A percentile compares a stretch with the other conserved stretches of the same genome.
Conservation (phyloP, 2,113 vertebrate genomes). For the Pogonocichla stellata region DNA sequence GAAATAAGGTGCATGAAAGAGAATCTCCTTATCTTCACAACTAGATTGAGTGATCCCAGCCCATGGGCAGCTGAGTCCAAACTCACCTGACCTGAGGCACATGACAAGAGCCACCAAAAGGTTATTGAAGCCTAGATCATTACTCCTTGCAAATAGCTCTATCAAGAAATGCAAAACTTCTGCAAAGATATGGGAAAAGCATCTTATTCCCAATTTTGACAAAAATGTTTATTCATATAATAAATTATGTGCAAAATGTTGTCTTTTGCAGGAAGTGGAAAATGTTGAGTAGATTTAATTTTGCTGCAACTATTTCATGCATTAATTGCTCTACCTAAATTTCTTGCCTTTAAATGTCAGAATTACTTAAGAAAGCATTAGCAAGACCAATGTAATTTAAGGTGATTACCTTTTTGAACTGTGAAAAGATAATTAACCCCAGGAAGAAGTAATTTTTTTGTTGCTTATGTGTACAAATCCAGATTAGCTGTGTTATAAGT, state of each 20-base stretch:
- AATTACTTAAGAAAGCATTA: constrained; percentile 7
- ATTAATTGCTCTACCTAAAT: constrained; percentile 2
- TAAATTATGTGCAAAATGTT: neutral
- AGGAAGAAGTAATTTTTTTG: constrained; percentile 37
- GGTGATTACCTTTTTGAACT: constrained; percentile 24
- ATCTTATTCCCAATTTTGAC: neutral
- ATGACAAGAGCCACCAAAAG: neutral
- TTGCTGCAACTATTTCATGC: neutral
- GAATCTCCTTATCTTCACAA: neutral
- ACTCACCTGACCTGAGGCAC: neutral
- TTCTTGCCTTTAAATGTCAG: constrained; percentile 3
- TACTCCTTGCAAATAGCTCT: neutral
- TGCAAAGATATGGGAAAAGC: neutral
- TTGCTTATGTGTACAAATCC: constrained; percentile 11
- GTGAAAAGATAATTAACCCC: constrained; percentile 14
- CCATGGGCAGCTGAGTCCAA: neutral
- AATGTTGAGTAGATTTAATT: constrained; percentile 14
- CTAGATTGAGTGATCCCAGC: neutral
- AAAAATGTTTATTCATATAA: neutral
- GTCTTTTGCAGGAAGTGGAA: constrained; percentile 2
- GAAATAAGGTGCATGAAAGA: neutral
- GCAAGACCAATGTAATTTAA: neutral
- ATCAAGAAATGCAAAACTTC: neutral
- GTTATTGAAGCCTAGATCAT: neutral
- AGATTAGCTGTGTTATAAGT: neutral